These are phyloP conservation scores for Telmatochromis sp. DNA, from an alignment of 2,113 vertebrate genomes.

Conservation along the genomic window DNA sequence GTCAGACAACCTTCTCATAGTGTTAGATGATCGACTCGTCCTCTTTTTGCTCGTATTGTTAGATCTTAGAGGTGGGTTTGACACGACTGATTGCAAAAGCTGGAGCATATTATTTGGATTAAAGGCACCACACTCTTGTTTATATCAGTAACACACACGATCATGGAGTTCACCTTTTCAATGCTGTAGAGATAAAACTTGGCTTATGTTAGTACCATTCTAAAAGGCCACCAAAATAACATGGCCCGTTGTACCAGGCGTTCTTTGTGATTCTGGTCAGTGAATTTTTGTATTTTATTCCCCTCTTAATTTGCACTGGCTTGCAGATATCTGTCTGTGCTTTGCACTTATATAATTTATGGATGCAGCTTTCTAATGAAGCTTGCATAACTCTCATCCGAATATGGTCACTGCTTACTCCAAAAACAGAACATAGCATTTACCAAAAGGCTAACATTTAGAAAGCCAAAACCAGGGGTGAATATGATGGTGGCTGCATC, in stretches of 20 bases:
- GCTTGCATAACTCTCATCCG: background rate
- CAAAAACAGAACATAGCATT: background rate
- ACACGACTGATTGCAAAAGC: background rate
- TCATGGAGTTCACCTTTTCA: background rate
- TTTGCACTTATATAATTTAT: background rate
- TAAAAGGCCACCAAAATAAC: background rate
- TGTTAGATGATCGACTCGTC: background rate
- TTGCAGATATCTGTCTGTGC: too few relatives aligned
- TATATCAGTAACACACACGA: background rate
- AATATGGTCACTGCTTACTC: background rate
- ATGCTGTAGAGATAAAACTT: background rate
- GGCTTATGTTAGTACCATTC: background rate
- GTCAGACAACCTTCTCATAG: background rate
- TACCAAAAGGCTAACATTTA: background rate
- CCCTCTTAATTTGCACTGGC: too few relatives aligned
- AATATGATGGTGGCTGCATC: background rate
- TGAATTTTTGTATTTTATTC: background rate
- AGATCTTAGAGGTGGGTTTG: background rate
- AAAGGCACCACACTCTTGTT: background rate
- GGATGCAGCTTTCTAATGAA: background rate
- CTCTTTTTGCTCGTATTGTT: background rate
- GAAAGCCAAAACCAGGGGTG: background rate
- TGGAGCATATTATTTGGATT: background rate
- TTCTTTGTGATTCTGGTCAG: background rate
- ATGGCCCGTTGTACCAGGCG: background rate